Evolutionary conservation across 2,888 invertebrate species (phyloP).

Genomic region (Harpagoxenus sublaevis): DNA sequence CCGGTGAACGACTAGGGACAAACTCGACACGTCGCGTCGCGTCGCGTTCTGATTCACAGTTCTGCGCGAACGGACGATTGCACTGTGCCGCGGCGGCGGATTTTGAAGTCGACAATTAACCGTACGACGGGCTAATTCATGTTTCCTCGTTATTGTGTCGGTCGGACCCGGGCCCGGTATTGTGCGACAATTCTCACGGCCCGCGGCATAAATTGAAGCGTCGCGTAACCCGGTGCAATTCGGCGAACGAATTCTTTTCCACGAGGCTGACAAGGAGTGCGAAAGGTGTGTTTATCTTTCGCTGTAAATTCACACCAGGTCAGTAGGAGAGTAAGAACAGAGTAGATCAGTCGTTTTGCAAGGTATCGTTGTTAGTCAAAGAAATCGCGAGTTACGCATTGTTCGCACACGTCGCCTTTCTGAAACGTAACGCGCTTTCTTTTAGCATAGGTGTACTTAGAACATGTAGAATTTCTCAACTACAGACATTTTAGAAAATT

Average conservation of each 20-base stretch:
- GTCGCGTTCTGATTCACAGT: conserved; percentile 60
- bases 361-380: conserved; percentile 35
- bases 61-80: conserved; percentile 35
- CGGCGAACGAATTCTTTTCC: conserved; percentile 30
- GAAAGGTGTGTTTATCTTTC: conserved; percentile 37
- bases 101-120: conserved; percentile 64
- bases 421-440: conserved; percentile 28
- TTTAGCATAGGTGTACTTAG: not conserved
- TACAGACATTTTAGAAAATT: not conserved
- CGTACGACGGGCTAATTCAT: conserved; percentile 38
- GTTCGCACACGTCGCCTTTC: conserved; percentile 5
- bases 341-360: conserved; percentile 36
- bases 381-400: conserved; percentile 42
- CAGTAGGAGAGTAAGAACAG: not conserved
- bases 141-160: conserved; percentile 72
- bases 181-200: conserved; percentile 64
- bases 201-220: conserved; percentile 50
- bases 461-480: not conserved
- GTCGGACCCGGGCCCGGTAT: conserved; percentile 24
- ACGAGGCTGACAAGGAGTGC: conserved; percentile 19
- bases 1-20: conserved; percentile 35
- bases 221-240: conserved; percentile 57
- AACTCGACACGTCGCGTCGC: conserved; percentile 1
- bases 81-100: conserved; percentile 14
- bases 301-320: not conserved